Conservation (phyloP, 2,888 invertebrate genomes). For the Amphipoea lucens region DNA sequence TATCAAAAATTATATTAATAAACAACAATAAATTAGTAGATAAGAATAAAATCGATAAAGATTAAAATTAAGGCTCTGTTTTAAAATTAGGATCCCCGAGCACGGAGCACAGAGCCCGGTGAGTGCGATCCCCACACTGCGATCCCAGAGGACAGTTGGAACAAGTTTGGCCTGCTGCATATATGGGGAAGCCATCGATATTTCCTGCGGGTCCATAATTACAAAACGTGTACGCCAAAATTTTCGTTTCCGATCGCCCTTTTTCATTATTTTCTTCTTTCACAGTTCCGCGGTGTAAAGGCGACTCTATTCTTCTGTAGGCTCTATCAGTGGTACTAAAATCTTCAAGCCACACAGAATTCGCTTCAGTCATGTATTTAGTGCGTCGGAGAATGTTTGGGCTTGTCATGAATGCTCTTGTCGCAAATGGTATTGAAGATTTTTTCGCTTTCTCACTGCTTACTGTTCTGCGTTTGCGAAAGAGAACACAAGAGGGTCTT, state of each 20-base stretch:
- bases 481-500: conserved; percentile 80
- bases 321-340: conserved; percentile 68
- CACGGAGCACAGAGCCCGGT: conserved; percentile 82
- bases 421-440: conserved; percentile 6
- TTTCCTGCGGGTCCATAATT: conserved; percentile 88
- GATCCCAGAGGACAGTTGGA: conserved; percentile 85
- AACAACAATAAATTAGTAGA: not conserved
- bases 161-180: conserved; percentile 82
- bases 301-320: conserved; percentile 72
- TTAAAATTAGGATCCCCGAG: conserved; percentile 79
- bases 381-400: conserved; percentile 80
- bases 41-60: not conserved
- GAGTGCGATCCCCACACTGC: conserved; percentile 81
- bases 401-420: conserved; percentile 17
- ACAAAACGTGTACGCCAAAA: conserved; percentile 86
- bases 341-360: conserved; percentile 73
- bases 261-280: conserved; percentile 56
- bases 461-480: conserved; percentile 75
- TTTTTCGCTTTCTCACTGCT: conserved; percentile 5
- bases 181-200: conserved; percentile 86
- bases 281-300: conserved; percentile 79
- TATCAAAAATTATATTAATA: not conserved
- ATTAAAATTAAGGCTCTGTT: not conserved
- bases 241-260: conserved; percentile 75
- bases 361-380: conserved; percentile 75